Evolutionary conservation across 2,797 vertebrate species (phyloP).

Genomic region (Uromys caudimaculatus): DNA sequence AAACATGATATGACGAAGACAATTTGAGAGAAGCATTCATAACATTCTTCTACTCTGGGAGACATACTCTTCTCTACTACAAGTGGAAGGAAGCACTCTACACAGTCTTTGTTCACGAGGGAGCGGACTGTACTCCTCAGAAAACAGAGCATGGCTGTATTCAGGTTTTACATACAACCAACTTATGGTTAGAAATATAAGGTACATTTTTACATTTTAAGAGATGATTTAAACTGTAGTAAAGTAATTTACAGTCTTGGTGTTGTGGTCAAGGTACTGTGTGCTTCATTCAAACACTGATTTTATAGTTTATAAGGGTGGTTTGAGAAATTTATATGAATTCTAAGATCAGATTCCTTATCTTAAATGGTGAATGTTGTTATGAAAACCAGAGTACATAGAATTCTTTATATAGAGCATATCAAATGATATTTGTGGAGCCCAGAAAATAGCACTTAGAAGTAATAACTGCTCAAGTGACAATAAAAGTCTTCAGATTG

Average conservation of each 20-base stretch:
- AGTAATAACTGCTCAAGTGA: not conserved
- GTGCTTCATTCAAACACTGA: not conserved
- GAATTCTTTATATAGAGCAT: not conserved
- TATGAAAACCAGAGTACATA: not conserved
- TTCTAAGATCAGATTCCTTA: not conserved
- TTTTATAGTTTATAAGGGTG: not conserved
- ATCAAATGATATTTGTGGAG: not conserved
- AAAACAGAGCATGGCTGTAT: not conserved
- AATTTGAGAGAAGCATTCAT: not conserved
- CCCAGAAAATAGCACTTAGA: fast-evolving
- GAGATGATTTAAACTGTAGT: not conserved
- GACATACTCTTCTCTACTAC: not conserved
- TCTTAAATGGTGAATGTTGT: not conserved
- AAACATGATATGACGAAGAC: not conserved
- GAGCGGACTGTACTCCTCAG: too few species aligned
- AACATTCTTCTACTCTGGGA: fast-evolving
- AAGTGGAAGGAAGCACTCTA: not conserved
- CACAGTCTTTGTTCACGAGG: not conserved
- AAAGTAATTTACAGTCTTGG: not conserved
- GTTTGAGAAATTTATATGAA: too few species aligned
- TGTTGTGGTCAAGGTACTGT: not conserved
- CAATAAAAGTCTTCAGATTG: not conserved
- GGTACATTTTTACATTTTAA: not conserved
- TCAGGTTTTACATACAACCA: not conserved
- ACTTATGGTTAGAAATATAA: not conserved